Evolutionary conservation across 1,140 invertebrate species (phyloP).

Genomic region (Zaprionus camerounensis): DNA sequence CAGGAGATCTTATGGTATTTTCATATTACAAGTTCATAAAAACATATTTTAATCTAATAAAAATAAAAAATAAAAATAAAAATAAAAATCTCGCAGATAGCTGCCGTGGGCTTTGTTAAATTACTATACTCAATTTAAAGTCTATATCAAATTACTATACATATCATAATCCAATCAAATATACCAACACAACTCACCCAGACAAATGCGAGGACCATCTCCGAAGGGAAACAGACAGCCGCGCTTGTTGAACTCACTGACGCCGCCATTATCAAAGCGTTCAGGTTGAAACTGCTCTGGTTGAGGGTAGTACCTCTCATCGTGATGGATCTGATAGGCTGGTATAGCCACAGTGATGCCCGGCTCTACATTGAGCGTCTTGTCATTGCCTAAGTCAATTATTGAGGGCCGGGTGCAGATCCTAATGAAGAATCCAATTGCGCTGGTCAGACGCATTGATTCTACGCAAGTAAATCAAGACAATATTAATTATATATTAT

Average conservation of each 20-base stretch:
- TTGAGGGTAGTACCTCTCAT: slow-evolving; percentile 85
- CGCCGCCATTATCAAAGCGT: slow-evolving; percentile 85
- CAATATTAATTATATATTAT: neutral
- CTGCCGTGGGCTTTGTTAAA: too few species aligned
- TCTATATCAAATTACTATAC: neutral
- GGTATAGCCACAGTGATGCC: slow-evolving; percentile 61
- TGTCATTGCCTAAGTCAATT: slow-evolving; percentile 73
- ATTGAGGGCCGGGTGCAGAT: slow-evolving; percentile 82
- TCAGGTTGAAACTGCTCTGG: slow-evolving; percentile 87
- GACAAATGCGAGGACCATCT: slow-evolving; percentile 87
- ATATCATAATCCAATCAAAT: neutral
- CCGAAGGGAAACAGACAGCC: slow-evolving; percentile 86
- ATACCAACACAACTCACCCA: slow-evolving; percentile 82
- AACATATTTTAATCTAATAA: too few species aligned
- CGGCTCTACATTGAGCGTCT: slow-evolving; percentile 54
- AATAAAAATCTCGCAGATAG: too few species aligned
- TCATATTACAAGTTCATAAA: too few species aligned
- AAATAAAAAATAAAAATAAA: too few species aligned
- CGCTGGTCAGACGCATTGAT: slow-evolving; percentile 61
- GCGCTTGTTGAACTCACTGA: slow-evolving; percentile 53
- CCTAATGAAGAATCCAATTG: slow-evolving; percentile 59
- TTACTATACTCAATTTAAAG: too few species aligned
- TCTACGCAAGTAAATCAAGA: slow-evolving; percentile 32
- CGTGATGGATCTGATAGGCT: slow-evolving; percentile 66
- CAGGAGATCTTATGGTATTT: too few species aligned